These are phyloP conservation scores for Acanthiza pusilla DNA, from an alignment of 2,797 vertebrate genomes.

Conservation along the genomic window DNA sequence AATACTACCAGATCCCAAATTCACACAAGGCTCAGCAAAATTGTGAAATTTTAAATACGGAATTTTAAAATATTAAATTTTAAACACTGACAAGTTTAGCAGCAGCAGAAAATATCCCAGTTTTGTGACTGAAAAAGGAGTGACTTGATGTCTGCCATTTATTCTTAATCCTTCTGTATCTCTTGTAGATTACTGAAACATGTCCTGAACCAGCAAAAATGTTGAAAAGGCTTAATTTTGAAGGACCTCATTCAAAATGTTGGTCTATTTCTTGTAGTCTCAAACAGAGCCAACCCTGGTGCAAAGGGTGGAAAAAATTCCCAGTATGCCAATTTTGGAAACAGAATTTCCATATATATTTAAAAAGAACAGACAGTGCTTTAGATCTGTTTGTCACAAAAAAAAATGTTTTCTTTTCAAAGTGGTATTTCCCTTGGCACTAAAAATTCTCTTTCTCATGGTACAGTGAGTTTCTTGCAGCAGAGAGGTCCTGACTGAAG, in stretches of 20 bases:
- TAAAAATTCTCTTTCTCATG: not conserved
- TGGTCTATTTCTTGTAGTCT: not conserved
- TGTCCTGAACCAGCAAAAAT: not conserved
- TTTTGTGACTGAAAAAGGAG: not conserved
- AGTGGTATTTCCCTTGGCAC: not conserved
- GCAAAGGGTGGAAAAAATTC: not conserved
- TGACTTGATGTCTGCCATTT: not conserved
- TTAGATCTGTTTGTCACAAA: not conserved
- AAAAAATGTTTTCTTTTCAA: not conserved
- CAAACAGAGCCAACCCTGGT: not conserved
- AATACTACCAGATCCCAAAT: not conserved
- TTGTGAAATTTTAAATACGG: not conserved
- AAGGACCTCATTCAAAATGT: not conserved
- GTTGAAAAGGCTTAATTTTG: not conserved
- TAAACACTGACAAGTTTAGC: not conserved
- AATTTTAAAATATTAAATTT: not conserved
- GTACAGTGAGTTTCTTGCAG: not conserved
- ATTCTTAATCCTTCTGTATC: not conserved
- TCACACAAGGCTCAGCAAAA: not conserved
- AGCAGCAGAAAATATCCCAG: not conserved
- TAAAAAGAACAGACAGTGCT: not conserved
- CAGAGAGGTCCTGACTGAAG: not conserved
- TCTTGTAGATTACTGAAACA: not conserved
- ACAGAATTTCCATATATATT: not conserved
- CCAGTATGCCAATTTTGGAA: not conserved